Conservation (phyloP, 2,888 invertebrate species). For the Lomographa bimaculata region DNA sequence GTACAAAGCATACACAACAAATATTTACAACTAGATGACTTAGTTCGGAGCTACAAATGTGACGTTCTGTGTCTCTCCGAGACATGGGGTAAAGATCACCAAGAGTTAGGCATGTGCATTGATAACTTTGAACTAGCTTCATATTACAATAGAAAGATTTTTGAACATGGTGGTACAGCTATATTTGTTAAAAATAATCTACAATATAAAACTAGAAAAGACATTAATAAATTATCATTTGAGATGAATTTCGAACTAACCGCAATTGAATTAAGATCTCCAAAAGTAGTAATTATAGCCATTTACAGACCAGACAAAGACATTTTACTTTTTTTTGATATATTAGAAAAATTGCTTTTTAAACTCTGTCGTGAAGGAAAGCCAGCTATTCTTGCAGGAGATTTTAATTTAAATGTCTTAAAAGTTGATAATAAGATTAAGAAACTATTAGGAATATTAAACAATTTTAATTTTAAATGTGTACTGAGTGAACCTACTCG, state of each 20-base stretch:
- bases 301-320: conserved; percentile 2
- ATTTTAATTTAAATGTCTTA: not conserved
- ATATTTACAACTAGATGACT: not conserved
- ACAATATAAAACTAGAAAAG: not conserved
- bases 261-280: conserved; percentile 1
- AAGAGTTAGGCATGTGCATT: not conserved
- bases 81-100: conserved; percentile 5
- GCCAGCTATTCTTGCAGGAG: not conserved
- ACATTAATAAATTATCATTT: not conserved
- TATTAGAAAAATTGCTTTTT: not conserved
- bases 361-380: conserved; percentile 1
- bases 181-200: not conserved
- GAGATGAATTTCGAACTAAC: conserved; percentile 4
- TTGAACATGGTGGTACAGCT: conserved; percentile 4
- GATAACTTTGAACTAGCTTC: conserved; percentile 3
- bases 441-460: not conserved
- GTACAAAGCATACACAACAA: conserved; percentile 5
- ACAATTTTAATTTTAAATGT: not conserved
- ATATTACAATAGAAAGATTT: conserved; percentile 2
- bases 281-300: not conserved
- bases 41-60: not conserved
- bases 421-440: not conserved
- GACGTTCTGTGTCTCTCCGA: conserved; percentile 1
- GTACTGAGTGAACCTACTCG: not conserved
- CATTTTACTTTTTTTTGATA: conserved; percentile 1